Evolutionary conservation across 1,140 invertebrate species (phyloP).

Genomic region (Neodiprion fabricii): DNA sequence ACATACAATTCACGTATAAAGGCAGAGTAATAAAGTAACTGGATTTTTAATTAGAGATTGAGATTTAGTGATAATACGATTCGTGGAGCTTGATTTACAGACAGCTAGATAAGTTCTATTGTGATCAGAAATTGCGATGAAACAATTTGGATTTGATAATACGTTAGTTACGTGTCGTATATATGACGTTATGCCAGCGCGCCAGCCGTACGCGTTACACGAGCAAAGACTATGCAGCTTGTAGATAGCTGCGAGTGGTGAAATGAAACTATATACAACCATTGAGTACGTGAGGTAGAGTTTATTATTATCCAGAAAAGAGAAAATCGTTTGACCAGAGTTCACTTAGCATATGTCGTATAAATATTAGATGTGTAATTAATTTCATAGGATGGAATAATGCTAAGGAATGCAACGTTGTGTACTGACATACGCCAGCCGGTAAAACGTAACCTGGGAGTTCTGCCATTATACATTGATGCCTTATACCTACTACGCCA

Average conservation of each 20-base stretch:
- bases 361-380: not conserved
- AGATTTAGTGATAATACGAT: not conserved
- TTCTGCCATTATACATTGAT: conserved; percentile 20
- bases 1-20: no score
- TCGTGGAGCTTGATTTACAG: conserved; percentile 26
- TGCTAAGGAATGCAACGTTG: not conserved
- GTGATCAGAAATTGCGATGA: not conserved
- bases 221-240: no score
- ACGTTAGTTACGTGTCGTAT: not conserved
- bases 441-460: not conserved
- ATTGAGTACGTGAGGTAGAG: no score
- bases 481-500: conserved; percentile 54
- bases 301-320: no score
- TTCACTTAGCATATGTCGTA: not conserved
- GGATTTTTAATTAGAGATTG: conserved; percentile 9
- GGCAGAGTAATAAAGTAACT: not conserved
- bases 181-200: no score
- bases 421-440: not conserved
- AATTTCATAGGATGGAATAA: not conserved
- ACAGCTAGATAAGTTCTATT: conserved; percentile 22
- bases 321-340: no score
- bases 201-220: no score
- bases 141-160: not conserved
- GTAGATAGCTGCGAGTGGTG: no score
- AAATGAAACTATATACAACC: no score